Base-by-base conservation (phyloP, 2,113 vertebrate genomes). In the Nothobranchius kuhntae region DNA sequence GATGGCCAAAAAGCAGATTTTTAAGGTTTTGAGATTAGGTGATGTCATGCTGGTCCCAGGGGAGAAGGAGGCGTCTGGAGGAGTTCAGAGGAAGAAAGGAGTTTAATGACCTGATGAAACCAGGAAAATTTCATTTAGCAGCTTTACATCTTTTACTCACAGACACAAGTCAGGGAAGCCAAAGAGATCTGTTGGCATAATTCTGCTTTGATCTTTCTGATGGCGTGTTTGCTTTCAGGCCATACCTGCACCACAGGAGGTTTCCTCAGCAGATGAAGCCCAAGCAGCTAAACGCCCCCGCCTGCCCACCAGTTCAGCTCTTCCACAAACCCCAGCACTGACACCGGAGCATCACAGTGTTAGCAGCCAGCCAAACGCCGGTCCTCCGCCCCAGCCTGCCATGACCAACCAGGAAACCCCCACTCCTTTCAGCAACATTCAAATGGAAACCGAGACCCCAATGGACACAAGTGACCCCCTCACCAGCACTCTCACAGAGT, bases 271-370 rank as follows among this genome's bases (percentile, higher is more conserved):
- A 17, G 95, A 96, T 1, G 94, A 93, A 65, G 94, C 71, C 13
- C 92, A 94, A 81, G 91, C 95, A 1, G 95, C 95, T 60, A 99
- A 98, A 62, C 95, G 96, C 6, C 95, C 93, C 0, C 87, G 95
- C 35, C 90, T 98, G 75, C 92, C 94, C 3, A 45, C 76, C 2
- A 50, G 53, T 40, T 50, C 59, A 40, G 0, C 84, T 73, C 1
- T 35, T 48, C 40, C 61, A 13, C 1, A 51, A 38, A 30, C 50
- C 13, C 9, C 54, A 50, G 36, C 50, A 87, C 2, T 65, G 55
- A 48, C 73, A 60, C 71, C 14, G 47, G 12, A 44, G 5, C 54
- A 45, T 13, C 62, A 73, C 66, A 91, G 81, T 81, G 72, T 90
- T 85, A 65, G 14, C 36, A 61, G 71, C n/a, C 42, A 51, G 4